Percentiles rank a stretch among this genome's conserved stretches.
Evolutionary conservation across 2,797 vertebrate genomes (phyloP).

Genomic region (Clarias laeviceps): DNA sequence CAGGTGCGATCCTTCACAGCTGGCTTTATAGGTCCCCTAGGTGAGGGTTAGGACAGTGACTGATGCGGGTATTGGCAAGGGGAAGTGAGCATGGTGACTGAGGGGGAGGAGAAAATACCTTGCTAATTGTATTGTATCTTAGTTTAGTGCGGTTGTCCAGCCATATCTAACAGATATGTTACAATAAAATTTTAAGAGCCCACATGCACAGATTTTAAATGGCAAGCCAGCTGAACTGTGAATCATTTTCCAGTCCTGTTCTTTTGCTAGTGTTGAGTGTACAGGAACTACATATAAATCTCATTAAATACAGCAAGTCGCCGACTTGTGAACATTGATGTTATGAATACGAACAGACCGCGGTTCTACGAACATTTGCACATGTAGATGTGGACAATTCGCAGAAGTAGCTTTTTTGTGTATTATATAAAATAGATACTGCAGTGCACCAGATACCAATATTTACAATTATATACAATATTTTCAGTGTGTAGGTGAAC

Average conservation of each 20-base stretch:
- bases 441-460: too few species aligned
- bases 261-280: background rate
- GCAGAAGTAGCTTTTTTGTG: too few species aligned
- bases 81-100: slow-evolving; percentile 32
- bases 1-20: slow-evolving; percentile 28
- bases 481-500: too few species aligned
- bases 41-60: slow-evolving; percentile 38
- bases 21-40: slow-evolving; percentile 45
- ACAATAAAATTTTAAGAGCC: background rate
- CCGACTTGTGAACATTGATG: too few species aligned
- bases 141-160: background rate
- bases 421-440: too few species aligned
- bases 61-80: slow-evolving; percentile 44
- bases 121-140: background rate
- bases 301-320: background rate
- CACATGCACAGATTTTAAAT: background rate
- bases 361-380: too few species aligned
- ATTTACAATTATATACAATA: too few species aligned
- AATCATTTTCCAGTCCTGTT: background rate
- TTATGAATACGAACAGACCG: too few species aligned
- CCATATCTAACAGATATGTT: too few species aligned
- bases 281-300: background rate
- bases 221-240: background rate
- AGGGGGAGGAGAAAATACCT: background rate
- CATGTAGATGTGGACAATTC: too few species aligned